phyloP scores from a whole-genome alignment of 2,797 vertebrate species.

The Potorous gilbertii region DNA sequence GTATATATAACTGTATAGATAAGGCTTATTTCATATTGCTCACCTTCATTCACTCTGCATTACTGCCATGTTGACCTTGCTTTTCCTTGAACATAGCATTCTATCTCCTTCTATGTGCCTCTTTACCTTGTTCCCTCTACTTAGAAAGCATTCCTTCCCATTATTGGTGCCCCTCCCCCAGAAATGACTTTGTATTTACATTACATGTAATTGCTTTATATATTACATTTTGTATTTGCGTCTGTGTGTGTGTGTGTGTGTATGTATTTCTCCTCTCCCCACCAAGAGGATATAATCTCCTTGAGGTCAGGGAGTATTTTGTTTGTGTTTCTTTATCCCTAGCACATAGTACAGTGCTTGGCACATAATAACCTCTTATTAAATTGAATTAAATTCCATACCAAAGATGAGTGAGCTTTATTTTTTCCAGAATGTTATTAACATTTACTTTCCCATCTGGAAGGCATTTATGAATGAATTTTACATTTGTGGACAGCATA shows the following conservation, averaged over 20 bases:
- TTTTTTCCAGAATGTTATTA: background rate
- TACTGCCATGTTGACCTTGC: background rate
- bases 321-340: background rate
- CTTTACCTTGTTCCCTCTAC: background rate
- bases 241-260: too few relatives aligned
- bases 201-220: background rate
- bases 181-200: background rate
- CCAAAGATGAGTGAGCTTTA: background rate
- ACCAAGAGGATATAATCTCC: background rate
- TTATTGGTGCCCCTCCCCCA: background rate
- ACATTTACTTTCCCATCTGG: background rate
- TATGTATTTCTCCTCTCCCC: background rate
- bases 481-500: background rate
- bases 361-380: background rate
- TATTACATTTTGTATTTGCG: background rate
- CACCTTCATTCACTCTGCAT: background rate
- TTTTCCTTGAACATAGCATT: background rate
- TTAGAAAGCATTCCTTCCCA: background rate
- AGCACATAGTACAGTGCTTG: background rate
- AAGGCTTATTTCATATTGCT: background rate
- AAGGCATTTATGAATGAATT: background rate
- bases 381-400: background rate
- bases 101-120: background rate
- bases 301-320: background rate
- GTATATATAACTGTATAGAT: too few relatives aligned